These are phyloP conservation scores for Dynastes tityus DNA, from an alignment of 2,888 invertebrate species.

Conservation along the genomic window DNA sequence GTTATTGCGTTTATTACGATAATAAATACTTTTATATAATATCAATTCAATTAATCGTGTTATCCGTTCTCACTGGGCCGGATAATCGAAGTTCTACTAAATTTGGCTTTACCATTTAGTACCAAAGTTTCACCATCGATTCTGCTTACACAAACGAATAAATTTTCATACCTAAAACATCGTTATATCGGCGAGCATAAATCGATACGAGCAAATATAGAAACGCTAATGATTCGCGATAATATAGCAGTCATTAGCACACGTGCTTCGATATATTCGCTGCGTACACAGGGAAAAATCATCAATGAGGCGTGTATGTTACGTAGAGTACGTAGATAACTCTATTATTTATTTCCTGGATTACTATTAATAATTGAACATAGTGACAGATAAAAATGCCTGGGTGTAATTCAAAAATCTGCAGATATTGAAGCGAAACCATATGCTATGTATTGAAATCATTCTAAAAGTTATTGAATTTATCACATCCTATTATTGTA, in stretches of 20 bases:
- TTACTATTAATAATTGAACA: slow-evolving; percentile 12
- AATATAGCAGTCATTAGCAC: neutral
- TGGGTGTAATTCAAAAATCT: neutral
- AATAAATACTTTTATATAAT: too few species aligned
- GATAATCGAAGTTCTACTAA: too few species aligned
- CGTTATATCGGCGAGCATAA: neutral
- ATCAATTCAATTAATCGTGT: too few species aligned
- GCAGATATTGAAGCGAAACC: neutral
- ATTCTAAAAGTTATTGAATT: too few species aligned
- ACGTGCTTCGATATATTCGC: slow-evolving; percentile 4
- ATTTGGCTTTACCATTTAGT: too few species aligned
- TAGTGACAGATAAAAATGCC: neutral
- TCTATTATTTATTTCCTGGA: slow-evolving; percentile 23
- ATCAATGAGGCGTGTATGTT: slow-evolving; percentile 16
- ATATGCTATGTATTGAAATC: neutral
- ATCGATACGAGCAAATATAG: neutral
- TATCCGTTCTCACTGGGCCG: too few species aligned
- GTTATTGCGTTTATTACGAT: too few species aligned
- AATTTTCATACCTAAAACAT: neutral
- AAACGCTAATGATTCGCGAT: slow-evolving; percentile 12
- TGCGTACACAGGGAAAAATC: slow-evolving; percentile 1
- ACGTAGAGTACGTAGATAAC: slow-evolving; percentile 15
- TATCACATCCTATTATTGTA: too few species aligned
- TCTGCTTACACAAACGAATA: neutral
- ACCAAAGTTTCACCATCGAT: neutral